Conservation (phyloP, 2,797 vertebrate species). For the Thamnophis elegans region DNA sequence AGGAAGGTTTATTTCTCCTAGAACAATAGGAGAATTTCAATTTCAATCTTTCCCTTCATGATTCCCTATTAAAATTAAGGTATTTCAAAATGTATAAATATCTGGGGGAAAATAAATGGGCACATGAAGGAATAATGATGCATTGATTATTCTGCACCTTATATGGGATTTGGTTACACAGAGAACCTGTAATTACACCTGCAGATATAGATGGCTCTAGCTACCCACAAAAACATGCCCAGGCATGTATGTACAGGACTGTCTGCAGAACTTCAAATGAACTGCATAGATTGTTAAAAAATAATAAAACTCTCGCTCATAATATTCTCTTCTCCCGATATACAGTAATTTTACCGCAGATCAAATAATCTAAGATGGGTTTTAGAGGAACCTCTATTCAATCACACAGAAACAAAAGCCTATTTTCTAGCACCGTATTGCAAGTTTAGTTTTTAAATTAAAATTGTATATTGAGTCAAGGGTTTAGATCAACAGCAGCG, state of each 20-base stretch:
- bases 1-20: background rate
- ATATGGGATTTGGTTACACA: background rate
- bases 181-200: background rate
- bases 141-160: too few species aligned
- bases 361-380: background rate
- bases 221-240: background rate
- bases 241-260: background rate
- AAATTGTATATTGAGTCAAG: background rate
- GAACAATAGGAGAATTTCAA: background rate
- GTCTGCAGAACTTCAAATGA: background rate
- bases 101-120: background rate
- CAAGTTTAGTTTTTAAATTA: background rate
- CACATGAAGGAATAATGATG: background rate
- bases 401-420: background rate
- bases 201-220: background rate
- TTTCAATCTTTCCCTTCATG: background rate
- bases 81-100: background rate
- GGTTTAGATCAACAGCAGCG: background rate
- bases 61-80: background rate
- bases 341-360: background rate
- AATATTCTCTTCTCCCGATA: too few species aligned
- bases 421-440: background rate
- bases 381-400: background rate
- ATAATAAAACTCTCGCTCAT: background rate
- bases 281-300: background rate